These are phyloP conservation scores for Hanleya hanleyi DNA, from an alignment of 2,888 invertebrate genomes.

Conservation along the genomic window DNA sequence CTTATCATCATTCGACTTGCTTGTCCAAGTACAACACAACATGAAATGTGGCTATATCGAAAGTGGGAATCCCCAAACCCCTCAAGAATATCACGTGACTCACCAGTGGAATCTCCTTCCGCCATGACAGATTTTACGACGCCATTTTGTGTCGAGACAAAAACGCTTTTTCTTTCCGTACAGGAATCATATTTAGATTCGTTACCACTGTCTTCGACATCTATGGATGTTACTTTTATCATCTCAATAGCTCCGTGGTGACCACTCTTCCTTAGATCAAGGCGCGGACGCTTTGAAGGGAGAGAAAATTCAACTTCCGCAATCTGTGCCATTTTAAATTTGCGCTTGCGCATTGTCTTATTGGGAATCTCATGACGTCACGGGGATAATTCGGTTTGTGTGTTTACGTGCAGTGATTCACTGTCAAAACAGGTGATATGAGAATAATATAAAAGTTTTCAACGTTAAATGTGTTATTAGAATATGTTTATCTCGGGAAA, in stretches of 20 bases:
- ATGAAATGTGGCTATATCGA: too few relatives aligned
- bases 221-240: neutral
- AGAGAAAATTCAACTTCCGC: conserved; percentile 2
- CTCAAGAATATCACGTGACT: conserved; percentile 7
- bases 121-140: neutral
- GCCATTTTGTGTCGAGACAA: neutral
- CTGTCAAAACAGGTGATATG: too few relatives aligned
- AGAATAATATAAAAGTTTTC: too few relatives aligned
- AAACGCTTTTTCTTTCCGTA: neutral
- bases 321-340: neutral
- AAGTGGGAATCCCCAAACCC: too few relatives aligned
- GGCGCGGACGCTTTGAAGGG: conserved; percentile 5
- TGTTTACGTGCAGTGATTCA: too few relatives aligned
- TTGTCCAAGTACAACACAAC: too few relatives aligned
- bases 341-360: conserved; percentile 22
- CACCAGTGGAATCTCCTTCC: conserved; percentile 1
- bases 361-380: conserved; percentile 8
- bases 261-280: neutral
- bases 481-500: too few relatives aligned
- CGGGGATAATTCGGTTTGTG: neutral
- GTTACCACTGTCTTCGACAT: neutral
- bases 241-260: neutral
- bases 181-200: neutral
- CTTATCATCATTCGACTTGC: too few relatives aligned
- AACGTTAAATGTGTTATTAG: too few relatives aligned